phyloP scores from a whole-genome alignment of 2,797 vertebrate genomes.

The Pampus argenteus region DNA sequence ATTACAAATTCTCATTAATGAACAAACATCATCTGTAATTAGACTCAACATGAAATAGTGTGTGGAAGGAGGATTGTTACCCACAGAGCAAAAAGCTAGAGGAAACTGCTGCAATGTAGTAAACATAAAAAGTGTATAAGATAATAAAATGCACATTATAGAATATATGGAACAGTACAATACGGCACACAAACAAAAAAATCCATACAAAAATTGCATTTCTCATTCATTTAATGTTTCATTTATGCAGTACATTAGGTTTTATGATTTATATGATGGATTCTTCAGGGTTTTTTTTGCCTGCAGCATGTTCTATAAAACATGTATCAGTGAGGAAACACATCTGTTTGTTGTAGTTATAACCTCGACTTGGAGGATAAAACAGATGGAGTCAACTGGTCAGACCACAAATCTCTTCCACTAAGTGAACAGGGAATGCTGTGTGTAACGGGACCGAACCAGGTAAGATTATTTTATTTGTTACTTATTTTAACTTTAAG shows the following conservation, averaged over 20 bases:
- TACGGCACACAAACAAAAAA: constrained; percentile 4
- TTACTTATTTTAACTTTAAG: background rate
- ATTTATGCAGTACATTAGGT: constrained; percentile 28
- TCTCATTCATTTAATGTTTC: constrained; percentile 8
- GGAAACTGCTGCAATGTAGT: background rate
- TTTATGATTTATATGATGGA: constrained; percentile 24
- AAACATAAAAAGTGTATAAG: constrained; percentile 10
- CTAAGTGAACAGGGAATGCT: constrained; percentile 83
- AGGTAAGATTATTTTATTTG: constrained; percentile 70
- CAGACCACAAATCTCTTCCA: constrained; percentile 87
- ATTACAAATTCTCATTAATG: background rate
- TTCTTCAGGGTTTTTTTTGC: constrained; percentile 24
- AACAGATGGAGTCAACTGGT: constrained; percentile 85
- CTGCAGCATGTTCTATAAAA: constrained; percentile 16
- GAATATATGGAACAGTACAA: background rate
- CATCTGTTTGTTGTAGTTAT: constrained; percentile 71
- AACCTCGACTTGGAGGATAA: constrained; percentile 87
- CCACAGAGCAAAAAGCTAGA: constrained; percentile 4
- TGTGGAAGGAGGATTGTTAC: background rate
- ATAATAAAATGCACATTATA: background rate
- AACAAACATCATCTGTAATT: constrained; percentile 14
- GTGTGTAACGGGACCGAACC: constrained; percentile 84
- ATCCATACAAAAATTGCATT: background rate
- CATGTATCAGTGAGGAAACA: constrained; percentile 13
- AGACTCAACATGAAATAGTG: constrained; percentile 16